Conservation (phyloP, 2,888 invertebrate species). For the Apotomis turbidana region DNA sequence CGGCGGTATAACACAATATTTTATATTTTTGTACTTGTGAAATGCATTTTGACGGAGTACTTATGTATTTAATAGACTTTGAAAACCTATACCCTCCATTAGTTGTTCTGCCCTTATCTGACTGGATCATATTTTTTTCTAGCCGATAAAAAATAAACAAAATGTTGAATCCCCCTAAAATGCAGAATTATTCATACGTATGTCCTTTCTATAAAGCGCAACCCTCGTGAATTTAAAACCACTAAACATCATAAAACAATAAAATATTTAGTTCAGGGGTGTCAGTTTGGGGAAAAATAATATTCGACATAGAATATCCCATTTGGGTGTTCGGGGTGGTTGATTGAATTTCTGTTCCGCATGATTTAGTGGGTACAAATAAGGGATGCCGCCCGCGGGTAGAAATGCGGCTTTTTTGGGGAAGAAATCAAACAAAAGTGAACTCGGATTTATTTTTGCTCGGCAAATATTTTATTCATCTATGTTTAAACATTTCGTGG, state of each 20-base stretch:
- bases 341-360: conserved; percentile 71
- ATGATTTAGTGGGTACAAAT: conserved; percentile 71
- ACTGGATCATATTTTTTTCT: too few relatives aligned
- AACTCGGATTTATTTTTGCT: conserved; percentile 25
- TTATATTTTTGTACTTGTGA: too few relatives aligned
- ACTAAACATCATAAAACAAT: conserved; percentile 32
- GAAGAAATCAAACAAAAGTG: conserved; percentile 44
- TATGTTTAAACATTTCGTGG: not conserved
- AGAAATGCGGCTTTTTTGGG: conserved; percentile 6
- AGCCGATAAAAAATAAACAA: not conserved
- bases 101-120: too few relatives aligned
- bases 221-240: conserved; percentile 9
- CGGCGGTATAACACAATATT: too few relatives aligned
- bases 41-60: too few relatives aligned
- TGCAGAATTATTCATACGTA: not conserved
- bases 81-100: not conserved
- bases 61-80: too few relatives aligned
- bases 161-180: not conserved
- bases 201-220: not conserved
- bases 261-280: conserved; percentile 31
- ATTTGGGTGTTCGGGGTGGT: conserved; percentile 52
- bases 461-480: not conserved
- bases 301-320: conserved; percentile 30
- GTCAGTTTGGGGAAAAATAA: conserved; percentile 32
- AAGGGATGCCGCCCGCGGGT: conserved; percentile 57